Evolutionary conservation across 2,888 invertebrate genomes (phyloP), one percentile per base, ranked within the genome.

Genomic region (Alcis repandata): DNA sequence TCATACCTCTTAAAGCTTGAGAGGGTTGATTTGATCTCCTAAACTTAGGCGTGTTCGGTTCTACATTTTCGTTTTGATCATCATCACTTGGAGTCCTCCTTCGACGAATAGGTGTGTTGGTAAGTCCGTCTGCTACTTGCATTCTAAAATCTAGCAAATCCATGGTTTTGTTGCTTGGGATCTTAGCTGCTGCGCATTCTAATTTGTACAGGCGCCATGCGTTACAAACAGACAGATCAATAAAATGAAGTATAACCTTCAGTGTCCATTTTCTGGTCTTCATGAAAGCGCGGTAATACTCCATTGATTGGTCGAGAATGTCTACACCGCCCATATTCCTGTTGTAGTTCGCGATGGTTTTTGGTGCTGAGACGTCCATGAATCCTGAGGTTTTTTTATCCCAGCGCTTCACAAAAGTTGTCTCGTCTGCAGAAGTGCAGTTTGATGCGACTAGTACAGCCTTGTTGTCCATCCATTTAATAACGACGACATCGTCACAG

Each of bases 221-320:
- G 54, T 79, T 79, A 6, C 70, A 74, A 8, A 76, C 7, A 2
- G 73, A 70, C 13, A 79, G 62, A 66, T 82, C 78, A 17, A 43
- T 9, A 43, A 43, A 43, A 19, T 43, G 43, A 10, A 76, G 59
- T 2, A 79, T 56, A 8, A 78, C 74, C 63, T 78, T 79, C 8
- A 82, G 46, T 11, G 79, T 78, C 77, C 78, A 83, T 58, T 80
- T 82, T 48, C 60, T 72, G 0, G 79, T 79, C 73, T 79, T 81
- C 6, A 77, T 77, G 32, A 75, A 77, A 7, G 77, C 68, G 33
- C 77, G 17, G 15, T 80, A 77, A 45, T 43, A 43, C 19, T 43
- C 43, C 43, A 79, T 72, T 7, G 40, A 53, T 38, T 77, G 75
- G 48, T 79, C 74, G 0, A 75, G 61, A n/a, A 76, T 58, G 48